Percentiles rank a stretch among this genome's conserved stretches.
Evolutionary conservation across 2,888 invertebrate species (phyloP).

Genomic region (Bellardia pandia): DNA sequence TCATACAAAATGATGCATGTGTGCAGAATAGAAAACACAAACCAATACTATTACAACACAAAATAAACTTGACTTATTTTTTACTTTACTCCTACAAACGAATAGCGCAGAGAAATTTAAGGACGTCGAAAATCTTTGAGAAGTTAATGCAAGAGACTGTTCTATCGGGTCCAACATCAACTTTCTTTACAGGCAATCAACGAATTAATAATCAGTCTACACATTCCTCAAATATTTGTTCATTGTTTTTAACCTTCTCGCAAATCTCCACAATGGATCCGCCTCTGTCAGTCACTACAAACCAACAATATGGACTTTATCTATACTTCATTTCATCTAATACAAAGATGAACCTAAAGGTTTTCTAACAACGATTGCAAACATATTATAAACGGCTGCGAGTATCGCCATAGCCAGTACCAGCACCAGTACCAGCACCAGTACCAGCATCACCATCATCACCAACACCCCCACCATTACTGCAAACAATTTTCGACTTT

Average conservation of each 20-base stretch:
- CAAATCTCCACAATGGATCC: conserved; percentile 3
- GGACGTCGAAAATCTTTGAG: conserved; percentile 5
- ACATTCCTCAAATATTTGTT: no score
- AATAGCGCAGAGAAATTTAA: neutral
- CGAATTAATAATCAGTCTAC: no score
- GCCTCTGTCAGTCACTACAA: conserved; percentile 15
- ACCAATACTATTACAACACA: conserved; percentile 15
- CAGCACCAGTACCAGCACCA: neutral
- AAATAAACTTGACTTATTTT: conserved; percentile 54
- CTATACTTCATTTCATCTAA: conserved; percentile 55
- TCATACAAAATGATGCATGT: neutral
- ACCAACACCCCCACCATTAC: conserved; percentile 13
- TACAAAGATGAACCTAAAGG: conserved; percentile 56
- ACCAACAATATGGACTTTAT: conserved; percentile 38
- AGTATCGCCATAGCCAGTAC: neutral
- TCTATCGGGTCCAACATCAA: no score
- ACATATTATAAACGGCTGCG: conserved; percentile 5
- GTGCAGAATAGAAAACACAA: conserved; percentile 5
- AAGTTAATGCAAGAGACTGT: no score
- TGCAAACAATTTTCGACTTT: conserved; percentile 54
- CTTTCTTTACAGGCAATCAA: no score
- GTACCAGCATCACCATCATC: neutral
- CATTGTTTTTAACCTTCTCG: neutral
- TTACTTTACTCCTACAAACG: conserved; percentile 20
- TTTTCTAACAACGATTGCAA: conserved; percentile 32